A percentile compares a stretch with the other conserved stretches of the same genome.
Conservation (phyloP, 1,140 invertebrate genomes). For the Drosophila takahashii region DNA sequence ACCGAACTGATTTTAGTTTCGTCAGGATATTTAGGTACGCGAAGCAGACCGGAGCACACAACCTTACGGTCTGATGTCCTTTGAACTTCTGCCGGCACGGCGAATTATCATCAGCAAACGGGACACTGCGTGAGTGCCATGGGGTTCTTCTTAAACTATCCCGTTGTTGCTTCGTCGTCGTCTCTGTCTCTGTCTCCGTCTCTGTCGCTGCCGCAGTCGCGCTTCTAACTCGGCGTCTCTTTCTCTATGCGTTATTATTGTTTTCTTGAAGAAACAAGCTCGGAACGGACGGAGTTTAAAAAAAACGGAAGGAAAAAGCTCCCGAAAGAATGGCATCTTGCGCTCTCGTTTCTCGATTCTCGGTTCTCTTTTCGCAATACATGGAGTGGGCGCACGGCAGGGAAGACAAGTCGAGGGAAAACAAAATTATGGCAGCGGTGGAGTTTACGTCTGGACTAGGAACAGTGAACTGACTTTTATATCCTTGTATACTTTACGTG, state of each 20-base stretch:
- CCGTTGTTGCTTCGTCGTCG: slow-evolving; percentile 35
- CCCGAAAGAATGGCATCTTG: slow-evolving; percentile 58
- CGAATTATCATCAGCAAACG: slow-evolving; percentile 78
- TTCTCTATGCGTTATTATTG: slow-evolving; percentile 71
- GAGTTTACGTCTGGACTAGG: slow-evolving; percentile 40
- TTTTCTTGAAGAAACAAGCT: slow-evolving; percentile 76
- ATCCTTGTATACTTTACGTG: background rate
- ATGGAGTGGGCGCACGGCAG: slow-evolving; percentile 9
- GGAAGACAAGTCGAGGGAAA: slow-evolving; percentile 30
- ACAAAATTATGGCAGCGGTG: slow-evolving; percentile 28
- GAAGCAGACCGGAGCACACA: slow-evolving; percentile 46
- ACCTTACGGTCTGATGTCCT: slow-evolving; percentile 78
- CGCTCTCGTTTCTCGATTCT: slow-evolving; percentile 38
- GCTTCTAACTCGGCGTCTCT: slow-evolving; percentile 59
- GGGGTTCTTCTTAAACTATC: slow-evolving; percentile 69
- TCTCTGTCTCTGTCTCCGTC: slow-evolving; percentile 14
- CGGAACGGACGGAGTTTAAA: slow-evolving; percentile 49
- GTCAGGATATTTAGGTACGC: slow-evolving; percentile 23
- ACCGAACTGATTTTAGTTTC: slow-evolving; percentile 3
- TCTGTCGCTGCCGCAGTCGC: slow-evolving; percentile 32
- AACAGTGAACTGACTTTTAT: slow-evolving; percentile 21
- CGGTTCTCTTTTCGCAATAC: slow-evolving; percentile 16
- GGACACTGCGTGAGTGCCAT: slow-evolving; percentile 58
- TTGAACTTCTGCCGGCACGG: slow-evolving; percentile 76
- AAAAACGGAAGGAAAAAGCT: slow-evolving; percentile 51